Conservation (phyloP, 2,113 vertebrate species). For the Albula goreensis region DNA sequence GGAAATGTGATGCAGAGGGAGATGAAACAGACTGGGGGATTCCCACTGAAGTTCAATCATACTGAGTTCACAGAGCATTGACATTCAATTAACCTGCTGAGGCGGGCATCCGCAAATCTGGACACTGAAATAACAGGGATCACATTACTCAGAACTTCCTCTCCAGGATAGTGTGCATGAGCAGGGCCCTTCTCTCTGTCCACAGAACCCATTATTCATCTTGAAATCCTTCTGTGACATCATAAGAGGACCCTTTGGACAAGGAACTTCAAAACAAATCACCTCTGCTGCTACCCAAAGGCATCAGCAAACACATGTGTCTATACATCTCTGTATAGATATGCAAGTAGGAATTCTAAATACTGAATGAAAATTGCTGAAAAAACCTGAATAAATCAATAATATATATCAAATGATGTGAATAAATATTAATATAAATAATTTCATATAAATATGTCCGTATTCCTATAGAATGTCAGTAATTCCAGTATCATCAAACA, state of each 20-base stretch:
- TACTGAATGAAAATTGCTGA: background rate
- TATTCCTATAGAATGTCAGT: no score
- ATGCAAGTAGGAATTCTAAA: background rate
- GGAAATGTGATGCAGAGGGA: background rate
- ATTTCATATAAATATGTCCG: no score
- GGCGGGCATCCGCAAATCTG: background rate
- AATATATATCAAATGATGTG: background rate
- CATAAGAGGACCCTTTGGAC: background rate
- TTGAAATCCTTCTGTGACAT: background rate
- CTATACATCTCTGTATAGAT: background rate
- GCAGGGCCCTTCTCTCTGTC: background rate
- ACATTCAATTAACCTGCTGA: background rate
- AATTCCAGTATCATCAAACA: no score
- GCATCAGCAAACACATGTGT: background rate
- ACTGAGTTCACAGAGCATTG: background rate
- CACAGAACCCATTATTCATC: background rate
- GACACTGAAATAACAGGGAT: background rate
- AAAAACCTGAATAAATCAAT: background rate
- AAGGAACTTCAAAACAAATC: background rate
- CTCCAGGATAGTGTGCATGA: background rate
- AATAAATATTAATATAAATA: no score
- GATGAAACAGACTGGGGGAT: background rate
- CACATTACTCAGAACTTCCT: background rate
- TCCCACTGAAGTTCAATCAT: background rate
- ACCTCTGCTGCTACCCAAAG: background rate